Percentiles rank a stretch among this genome's conserved stretches.
Conservation (phyloP, 2,113 vertebrate species). For the Bos indicus region DNA sequence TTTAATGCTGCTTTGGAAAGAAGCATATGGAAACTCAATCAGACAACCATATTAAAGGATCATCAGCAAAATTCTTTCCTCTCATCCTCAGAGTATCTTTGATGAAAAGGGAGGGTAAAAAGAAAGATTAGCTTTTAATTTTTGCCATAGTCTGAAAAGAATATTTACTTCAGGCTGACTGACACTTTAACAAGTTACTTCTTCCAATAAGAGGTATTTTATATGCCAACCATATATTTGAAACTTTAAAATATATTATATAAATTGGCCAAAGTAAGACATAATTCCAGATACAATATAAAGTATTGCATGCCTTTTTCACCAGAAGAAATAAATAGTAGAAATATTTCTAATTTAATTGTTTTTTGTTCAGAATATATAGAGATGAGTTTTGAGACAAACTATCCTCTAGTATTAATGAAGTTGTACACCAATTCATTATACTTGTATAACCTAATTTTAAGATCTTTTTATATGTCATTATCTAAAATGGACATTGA, state of each 20-base stretch:
- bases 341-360: background rate
- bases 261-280: background rate
- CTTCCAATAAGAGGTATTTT: background rate
- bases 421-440: background rate
- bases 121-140: background rate
- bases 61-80: background rate
- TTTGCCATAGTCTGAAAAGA: background rate
- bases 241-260: background rate
- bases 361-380: background rate
- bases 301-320: background rate
- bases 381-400: background rate
- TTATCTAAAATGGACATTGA: background rate
- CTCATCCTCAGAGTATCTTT: background rate
- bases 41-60: background rate
- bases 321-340: background rate
- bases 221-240: background rate
- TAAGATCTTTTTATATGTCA: background rate
- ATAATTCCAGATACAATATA: background rate
- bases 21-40: background rate
- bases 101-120: background rate
- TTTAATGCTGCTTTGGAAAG: background rate
- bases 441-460: background rate
- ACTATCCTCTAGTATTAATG: background rate
- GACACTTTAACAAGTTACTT: background rate
- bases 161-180: background rate